Conservation (phyloP, 2,113 vertebrate genomes). For the Paedocypris sp. region DNA sequence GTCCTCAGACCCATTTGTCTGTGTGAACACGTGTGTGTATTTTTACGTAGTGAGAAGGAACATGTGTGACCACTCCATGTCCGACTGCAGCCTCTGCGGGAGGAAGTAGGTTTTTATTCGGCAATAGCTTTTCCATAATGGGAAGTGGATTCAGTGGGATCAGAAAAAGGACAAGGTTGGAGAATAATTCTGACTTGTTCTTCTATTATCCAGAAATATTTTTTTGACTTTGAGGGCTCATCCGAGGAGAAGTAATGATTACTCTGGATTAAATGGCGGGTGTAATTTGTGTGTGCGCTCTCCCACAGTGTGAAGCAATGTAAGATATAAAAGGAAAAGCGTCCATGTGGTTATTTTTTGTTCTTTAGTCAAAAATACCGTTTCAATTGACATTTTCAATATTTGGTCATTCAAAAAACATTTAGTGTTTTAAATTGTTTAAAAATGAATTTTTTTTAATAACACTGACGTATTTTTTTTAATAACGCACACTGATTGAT, state of each 20-base stretch:
- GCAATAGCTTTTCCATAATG: constrained; percentile 62
- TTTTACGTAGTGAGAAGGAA: constrained; percentile 17
- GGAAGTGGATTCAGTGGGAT: constrained; percentile 50
- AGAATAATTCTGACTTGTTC: constrained; percentile 31
- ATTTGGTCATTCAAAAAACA: no score
- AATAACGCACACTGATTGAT: no score
- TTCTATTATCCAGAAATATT: constrained; percentile 31
- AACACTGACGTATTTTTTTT: no score
- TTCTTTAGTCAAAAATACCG: no score
- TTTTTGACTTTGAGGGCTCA: constrained; percentile 20
- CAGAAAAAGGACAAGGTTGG: constrained; percentile 11
- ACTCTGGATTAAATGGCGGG: neutral
- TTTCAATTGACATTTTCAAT: no score
- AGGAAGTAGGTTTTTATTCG: constrained; percentile 56
- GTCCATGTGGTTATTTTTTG: neutral
- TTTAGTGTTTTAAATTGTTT: no score
- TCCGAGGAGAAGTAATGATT: constrained; percentile 1
- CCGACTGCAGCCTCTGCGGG: constrained; percentile 42
- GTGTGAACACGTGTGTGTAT: neutral
- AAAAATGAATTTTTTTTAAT: no score
- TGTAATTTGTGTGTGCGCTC: constrained; percentile 1
- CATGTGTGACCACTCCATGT: constrained; percentile 32
- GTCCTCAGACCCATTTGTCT: constrained; percentile 5
- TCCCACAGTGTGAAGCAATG: no score
- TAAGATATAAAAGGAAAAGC: no score